A percentile compares a stretch with the other conserved stretches of the same genome.
phyloP scores from a whole-genome alignment of 2,888 invertebrate genomes.

The Argyra leucocephala region DNA sequence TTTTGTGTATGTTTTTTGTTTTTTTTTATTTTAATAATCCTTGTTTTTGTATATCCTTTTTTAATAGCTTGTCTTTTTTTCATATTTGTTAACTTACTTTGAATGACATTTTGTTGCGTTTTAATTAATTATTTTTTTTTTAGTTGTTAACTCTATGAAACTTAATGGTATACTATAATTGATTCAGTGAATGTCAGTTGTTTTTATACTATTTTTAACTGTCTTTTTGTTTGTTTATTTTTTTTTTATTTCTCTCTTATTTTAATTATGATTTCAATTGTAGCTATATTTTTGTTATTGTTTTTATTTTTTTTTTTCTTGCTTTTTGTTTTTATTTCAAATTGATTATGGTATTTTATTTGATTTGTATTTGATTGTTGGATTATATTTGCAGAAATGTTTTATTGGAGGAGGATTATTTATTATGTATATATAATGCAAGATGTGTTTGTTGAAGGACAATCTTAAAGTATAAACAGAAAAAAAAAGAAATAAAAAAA shows the following conservation, averaged over 20 bases:
- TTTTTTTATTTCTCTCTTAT: too few species aligned
- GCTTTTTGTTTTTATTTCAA: background rate
- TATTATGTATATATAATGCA: too few species aligned
- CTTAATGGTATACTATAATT: background rate
- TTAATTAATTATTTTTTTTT: background rate
- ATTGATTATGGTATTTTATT: background rate
- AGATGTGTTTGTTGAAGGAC: background rate
- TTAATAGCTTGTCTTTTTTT: too few species aligned
- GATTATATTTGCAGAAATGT: background rate
- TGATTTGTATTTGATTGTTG: background rate
- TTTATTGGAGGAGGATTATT: background rate
- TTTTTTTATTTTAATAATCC: too few species aligned
- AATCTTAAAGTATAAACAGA: background rate
- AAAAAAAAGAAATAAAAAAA: too few species aligned
- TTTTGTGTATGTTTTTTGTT: too few species aligned
- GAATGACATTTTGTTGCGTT: background rate
- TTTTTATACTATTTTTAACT: constrained; percentile 2
- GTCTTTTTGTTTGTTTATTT: too few species aligned
- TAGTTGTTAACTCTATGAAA: background rate
- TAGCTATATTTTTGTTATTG: background rate
- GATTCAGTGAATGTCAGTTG: background rate
- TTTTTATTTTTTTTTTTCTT: background rate
- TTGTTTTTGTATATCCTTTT: background rate
- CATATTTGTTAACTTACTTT: background rate
- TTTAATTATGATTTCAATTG: background rate